Evolutionary conservation across 2,888 invertebrate species (phyloP).

Genomic region (Tribolium freemani): DNA sequence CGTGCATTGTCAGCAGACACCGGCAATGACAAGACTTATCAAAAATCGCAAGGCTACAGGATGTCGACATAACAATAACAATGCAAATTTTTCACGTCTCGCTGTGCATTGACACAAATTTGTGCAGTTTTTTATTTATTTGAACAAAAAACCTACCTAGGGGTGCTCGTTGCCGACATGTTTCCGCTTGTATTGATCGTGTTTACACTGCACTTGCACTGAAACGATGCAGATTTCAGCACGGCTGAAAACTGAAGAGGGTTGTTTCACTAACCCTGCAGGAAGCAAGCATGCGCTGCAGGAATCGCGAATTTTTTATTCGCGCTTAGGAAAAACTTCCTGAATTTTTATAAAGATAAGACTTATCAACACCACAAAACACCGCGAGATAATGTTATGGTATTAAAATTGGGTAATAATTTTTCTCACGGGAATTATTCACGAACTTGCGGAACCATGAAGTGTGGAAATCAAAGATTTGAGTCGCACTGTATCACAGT

Average conservation of each 20-base stretch:
- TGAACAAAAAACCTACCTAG: slow-evolving; percentile 54
- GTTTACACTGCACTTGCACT: slow-evolving; percentile 42
- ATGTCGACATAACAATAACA: not conserved
- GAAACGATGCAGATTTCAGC: slow-evolving; percentile 45
- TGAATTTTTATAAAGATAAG: not conserved
- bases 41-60: not conserved
- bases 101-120: not conserved
- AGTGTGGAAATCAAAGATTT: slow-evolving; percentile 23
- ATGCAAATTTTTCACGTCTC: slow-evolving; percentile 7
- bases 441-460: slow-evolving; percentile 6
- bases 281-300: slow-evolving; percentile 31
- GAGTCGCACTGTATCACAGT: slow-evolving; percentile 1
- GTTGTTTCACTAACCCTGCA: slow-evolving; percentile 21
- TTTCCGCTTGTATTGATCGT: slow-evolving; percentile 42
- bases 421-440: slow-evolving; percentile 19
- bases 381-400: not conserved
- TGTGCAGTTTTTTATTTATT: not conserved
- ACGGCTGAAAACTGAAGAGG: slow-evolving; percentile 41
- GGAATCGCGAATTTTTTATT: not conserved
- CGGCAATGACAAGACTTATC: not conserved
- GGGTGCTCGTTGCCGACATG: slow-evolving; percentile 56
- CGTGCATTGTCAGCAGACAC: not conserved
- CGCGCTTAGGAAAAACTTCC: slow-evolving; percentile 2
- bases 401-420: slow-evolving; percentile 7
- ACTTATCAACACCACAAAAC: not conserved